phyloP scores from a whole-genome alignment of 2,113 vertebrate genomes.

The Archilochus colubris region DNA sequence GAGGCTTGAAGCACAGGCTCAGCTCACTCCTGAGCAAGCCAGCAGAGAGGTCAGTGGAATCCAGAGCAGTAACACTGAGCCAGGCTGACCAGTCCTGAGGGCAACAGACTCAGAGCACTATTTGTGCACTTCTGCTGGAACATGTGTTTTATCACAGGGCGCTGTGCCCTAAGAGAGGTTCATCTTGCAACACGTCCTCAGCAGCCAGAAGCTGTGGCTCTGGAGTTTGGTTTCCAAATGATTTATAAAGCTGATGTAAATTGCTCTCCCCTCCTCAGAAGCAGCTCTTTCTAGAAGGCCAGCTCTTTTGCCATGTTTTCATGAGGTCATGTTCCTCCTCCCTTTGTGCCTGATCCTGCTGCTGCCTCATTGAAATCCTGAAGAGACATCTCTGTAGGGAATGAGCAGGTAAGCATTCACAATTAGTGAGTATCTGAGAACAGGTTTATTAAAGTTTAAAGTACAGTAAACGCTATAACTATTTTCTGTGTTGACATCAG shows the following conservation, averaged over 20 bases:
- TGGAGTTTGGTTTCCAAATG: not conserved
- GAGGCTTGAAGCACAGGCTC: too few relatives aligned
- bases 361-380: not conserved
- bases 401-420: not conserved
- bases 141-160: too few relatives aligned
- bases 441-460: not conserved
- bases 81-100: too few relatives aligned
- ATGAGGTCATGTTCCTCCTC: not conserved
- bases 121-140: too few relatives aligned
- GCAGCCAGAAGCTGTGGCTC: not conserved
- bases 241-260: not conserved
- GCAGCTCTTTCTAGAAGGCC: not conserved
- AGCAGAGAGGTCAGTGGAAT: too few relatives aligned
- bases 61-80: too few relatives aligned
- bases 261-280: not conserved
- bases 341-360: rapidly evolving
- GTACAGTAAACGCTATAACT: not conserved
- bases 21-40: too few relatives aligned
- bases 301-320: not conserved
- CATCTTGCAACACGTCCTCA: not conserved
- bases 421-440: not conserved
- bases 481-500: not conserved
- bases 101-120: too few relatives aligned
- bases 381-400: not conserved
- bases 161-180: too few relatives aligned